phyloP scores from a whole-genome alignment of 64 coral and sea anemone genomes.

The Actinia equina region DNA sequence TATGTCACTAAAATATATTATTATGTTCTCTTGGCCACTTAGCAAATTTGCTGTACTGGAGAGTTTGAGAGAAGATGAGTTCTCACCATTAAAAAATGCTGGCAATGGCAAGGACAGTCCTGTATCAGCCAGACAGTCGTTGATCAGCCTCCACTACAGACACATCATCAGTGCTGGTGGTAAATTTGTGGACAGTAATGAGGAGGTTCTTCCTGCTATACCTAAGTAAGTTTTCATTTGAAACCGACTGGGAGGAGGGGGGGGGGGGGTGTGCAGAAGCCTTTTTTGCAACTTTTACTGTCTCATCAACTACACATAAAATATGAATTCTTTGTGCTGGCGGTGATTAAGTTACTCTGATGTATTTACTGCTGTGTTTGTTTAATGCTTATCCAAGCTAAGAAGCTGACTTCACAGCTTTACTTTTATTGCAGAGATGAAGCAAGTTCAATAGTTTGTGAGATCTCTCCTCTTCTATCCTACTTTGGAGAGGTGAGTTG shows the following conservation, averaged over 20 bases:
- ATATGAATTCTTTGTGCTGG: too few relatives aligned
- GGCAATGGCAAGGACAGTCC: slow-evolving; percentile 53
- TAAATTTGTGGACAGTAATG: slow-evolving; percentile 63
- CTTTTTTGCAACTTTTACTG: too few relatives aligned
- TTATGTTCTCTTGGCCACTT: not conserved
- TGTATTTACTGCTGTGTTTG: too few relatives aligned
- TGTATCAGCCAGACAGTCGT: slow-evolving; percentile 34
- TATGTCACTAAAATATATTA: too few relatives aligned
- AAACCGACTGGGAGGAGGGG: not conserved
- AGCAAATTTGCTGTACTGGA: slow-evolving; percentile 71
- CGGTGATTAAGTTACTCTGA: too few relatives aligned
- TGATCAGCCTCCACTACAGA: slow-evolving; percentile 45
- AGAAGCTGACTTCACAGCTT: not conserved
- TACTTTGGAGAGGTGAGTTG: slow-evolving; percentile 59
- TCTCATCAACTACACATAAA: too few relatives aligned
- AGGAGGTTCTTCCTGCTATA: slow-evolving; percentile 14
- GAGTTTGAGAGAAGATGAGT: slow-evolving; percentile 59
- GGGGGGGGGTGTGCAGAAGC: too few relatives aligned
- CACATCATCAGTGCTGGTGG: slow-evolving; percentile 59
- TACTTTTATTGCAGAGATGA: not conserved
- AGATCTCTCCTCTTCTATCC: slow-evolving; percentile 63
- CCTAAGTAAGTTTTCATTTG: slow-evolving; percentile 11
- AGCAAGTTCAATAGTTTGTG: slow-evolving; percentile 36
- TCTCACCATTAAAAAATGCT: slow-evolving; percentile 72
- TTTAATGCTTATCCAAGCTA: too few relatives aligned